phyloP scores from a whole-genome alignment of 2,797 vertebrate genomes.

The Emys orbicularis region DNA sequence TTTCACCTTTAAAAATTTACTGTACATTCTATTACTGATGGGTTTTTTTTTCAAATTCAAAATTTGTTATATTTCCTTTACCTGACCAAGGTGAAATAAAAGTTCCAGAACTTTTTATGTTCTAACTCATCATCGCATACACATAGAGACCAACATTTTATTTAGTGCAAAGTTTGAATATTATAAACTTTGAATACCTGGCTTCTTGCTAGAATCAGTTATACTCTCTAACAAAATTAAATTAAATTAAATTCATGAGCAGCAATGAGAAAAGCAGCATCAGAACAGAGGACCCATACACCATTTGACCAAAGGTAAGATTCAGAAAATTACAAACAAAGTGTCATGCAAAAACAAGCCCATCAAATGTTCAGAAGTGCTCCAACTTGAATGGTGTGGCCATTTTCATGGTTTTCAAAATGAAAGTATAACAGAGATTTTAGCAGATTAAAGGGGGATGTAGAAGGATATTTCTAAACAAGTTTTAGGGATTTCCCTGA shows the following conservation, averaged over 20 bases:
- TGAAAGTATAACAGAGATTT: background rate
- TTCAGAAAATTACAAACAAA: background rate
- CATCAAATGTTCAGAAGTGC: rapidly evolving
- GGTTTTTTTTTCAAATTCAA: background rate
- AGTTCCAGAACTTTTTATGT: background rate
- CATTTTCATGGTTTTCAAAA: background rate
- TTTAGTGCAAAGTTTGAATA: background rate
- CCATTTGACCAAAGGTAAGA: rapidly evolving
- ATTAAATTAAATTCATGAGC: background rate
- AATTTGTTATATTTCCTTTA: background rate
- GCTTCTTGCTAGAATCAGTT: background rate
- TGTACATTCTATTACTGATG: background rate
- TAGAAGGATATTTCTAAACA: background rate
- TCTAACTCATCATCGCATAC: background rate
- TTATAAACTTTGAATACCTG: background rate
- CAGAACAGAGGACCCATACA: background rate
- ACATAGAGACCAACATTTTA: background rate
- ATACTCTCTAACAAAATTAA: background rate
- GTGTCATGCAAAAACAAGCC: background rate
- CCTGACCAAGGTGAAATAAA: background rate
- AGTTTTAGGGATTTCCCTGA: rapidly evolving
- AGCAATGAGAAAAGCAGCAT: background rate
- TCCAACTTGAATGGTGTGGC: rapidly evolving
- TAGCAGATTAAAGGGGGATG: background rate
- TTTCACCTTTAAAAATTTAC: background rate